phyloP scores from a whole-genome alignment of 2,113 vertebrate genomes.

The Garra rufa region DNA sequence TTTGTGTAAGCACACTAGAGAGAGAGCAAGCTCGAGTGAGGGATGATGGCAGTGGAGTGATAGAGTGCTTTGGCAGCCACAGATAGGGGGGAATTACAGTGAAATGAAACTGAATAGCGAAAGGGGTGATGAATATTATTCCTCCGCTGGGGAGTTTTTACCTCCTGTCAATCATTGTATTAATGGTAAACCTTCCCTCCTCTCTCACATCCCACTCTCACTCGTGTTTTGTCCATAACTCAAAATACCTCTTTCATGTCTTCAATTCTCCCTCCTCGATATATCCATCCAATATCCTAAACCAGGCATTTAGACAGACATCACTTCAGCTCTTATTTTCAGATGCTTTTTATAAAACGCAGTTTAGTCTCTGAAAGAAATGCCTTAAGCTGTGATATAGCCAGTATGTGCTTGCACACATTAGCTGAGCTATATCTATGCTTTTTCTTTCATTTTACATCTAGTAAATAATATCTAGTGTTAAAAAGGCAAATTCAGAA shows the following conservation, averaged over 20 bases:
- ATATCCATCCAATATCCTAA: constrained; percentile 27
- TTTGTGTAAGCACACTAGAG: constrained; percentile 22
- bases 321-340: constrained; percentile 1
- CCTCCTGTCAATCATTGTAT: constrained; percentile 70
- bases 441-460: neutral
- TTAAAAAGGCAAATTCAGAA: neutral
- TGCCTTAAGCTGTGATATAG: neutral
- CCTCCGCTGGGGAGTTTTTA: constrained; percentile 55
- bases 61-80: constrained; percentile 47
- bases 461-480: neutral
- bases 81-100: constrained; percentile 51
- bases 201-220: constrained; percentile 38
- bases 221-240: constrained; percentile 34
- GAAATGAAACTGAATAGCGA: constrained; percentile 58
- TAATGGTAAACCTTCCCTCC: constrained; percentile 65
- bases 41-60: constrained; percentile 29
- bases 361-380: neutral
- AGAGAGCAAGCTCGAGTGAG: constrained; percentile 9
- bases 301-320: neutral
- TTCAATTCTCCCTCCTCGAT: constrained; percentile 16
- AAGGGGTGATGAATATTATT: constrained; percentile 70
- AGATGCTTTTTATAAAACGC: neutral
- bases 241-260: neutral
- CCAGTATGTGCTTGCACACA: neutral
- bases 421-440: neutral